A percentile compares a stretch with the other conserved stretches of the same genome.
These are phyloP conservation scores for Corythaixoides concolor DNA, from an alignment of 2,113 vertebrate genomes.

Conservation along the genomic window DNA sequence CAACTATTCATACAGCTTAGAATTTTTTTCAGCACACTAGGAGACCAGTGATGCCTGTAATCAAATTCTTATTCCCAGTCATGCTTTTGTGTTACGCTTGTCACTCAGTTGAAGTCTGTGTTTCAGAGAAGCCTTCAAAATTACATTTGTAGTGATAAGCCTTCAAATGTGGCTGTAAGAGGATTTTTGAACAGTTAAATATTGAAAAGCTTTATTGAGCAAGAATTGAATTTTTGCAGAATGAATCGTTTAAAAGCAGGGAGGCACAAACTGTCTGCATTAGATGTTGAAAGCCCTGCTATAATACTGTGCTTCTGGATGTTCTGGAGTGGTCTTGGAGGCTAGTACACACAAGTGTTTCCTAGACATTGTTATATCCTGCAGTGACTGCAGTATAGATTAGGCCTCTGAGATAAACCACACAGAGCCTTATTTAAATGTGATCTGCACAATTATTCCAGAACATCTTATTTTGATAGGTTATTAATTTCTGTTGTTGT, in stretches of 20 bases:
- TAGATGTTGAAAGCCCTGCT: background rate
- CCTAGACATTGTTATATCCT: background rate
- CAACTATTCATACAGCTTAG: background rate
- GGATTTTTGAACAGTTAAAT: background rate
- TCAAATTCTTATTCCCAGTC: background rate
- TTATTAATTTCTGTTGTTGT: background rate
- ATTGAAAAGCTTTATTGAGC: background rate
- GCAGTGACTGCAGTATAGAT: background rate
- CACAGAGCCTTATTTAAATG: background rate
- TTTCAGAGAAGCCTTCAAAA: background rate
- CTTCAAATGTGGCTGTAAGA: background rate
- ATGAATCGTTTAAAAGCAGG: background rate
- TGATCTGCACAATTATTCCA: background rate
- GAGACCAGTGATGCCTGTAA: background rate
- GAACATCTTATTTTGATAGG: background rate
- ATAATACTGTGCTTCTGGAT: background rate
- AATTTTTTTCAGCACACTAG: background rate
- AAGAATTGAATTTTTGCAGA: background rate
- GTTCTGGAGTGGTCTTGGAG: background rate
- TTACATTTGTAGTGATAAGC: background rate
- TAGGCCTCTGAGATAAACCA: background rate
- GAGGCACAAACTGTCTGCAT: accelerated
- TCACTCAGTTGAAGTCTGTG: background rate
- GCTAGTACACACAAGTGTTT: background rate
- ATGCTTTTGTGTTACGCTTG: background rate